phyloP scores from a whole-genome alignment of 2,113 vertebrate species.

The Neofelis nebulosa region DNA sequence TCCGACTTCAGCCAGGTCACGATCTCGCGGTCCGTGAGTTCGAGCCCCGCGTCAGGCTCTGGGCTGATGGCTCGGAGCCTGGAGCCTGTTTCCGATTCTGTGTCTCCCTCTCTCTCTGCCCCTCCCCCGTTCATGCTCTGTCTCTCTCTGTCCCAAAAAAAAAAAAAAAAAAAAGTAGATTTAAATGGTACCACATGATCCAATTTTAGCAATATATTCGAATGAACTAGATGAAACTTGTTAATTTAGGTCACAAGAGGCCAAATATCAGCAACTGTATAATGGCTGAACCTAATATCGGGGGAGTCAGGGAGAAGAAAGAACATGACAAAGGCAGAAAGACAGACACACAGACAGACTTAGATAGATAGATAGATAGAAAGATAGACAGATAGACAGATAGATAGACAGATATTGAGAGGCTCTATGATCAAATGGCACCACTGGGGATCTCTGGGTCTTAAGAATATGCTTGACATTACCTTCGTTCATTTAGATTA shows the following conservation, averaged over 20 bases:
- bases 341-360: not conserved
- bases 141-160: no score
- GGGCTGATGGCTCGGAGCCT: no score
- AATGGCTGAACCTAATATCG: not conserved
- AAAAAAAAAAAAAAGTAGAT: slow-evolving; percentile 35
- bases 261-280: not conserved
- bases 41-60: no score
- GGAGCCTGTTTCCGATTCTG: no score
- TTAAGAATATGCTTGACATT: not conserved
- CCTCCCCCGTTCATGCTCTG: no score
- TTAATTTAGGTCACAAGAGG: not conserved
- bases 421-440: not conserved
- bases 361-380: no score
- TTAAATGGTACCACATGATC: not conserved
- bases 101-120: no score
- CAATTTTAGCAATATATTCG: slow-evolving; percentile 27
- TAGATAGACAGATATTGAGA: not conserved
- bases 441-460: not conserved
- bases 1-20: no score
- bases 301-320: no score
- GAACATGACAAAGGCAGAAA: not conserved
- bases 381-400: not conserved
- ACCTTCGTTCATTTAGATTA: not conserved
- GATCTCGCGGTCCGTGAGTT: no score
- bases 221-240: slow-evolving; percentile 42